phyloP scores from a whole-genome alignment of 2,797 vertebrate genomes.

The Micromesistius poutassou region DNA sequence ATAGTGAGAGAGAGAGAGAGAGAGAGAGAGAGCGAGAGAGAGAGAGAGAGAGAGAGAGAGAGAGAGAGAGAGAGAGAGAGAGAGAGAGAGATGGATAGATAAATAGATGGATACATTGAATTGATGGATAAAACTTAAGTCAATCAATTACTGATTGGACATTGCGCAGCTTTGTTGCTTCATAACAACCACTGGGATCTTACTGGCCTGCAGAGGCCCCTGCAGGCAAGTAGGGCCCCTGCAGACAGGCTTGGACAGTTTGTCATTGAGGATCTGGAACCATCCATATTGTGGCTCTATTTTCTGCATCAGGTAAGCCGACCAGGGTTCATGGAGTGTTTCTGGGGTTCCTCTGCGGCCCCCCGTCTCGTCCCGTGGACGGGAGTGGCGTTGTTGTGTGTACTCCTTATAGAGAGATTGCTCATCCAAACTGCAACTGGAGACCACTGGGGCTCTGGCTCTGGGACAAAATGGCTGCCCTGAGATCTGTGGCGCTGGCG shows the following conservation, averaged over 20 bases:
- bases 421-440: slow-evolving; percentile 23
- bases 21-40: too few relatives aligned
- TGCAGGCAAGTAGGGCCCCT: background rate
- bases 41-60: too few relatives aligned
- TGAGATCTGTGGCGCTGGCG: slow-evolving; percentile 6
- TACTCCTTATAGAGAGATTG: slow-evolving; percentile 51
- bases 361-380: background rate
- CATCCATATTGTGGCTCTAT: background rate
- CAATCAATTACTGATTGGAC: background rate
- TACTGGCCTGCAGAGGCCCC: too few relatives aligned
- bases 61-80: too few relatives aligned
- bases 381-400: background rate
- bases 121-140: background rate
- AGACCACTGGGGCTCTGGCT: background rate
- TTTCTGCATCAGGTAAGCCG: background rate
- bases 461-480: slow-evolving; percentile 12
- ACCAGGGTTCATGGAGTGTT: background rate
- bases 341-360: background rate
- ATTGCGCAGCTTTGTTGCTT: background rate
- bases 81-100: too few relatives aligned
- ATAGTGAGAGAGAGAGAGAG: too few relatives aligned
- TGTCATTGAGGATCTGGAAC: background rate
- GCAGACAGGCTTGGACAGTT: background rate
- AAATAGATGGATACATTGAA: too few relatives aligned
- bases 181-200: background rate